Evolutionary conservation across 2,888 invertebrate genomes (phyloP).

Genomic region (Cylloceria caligata): DNA sequence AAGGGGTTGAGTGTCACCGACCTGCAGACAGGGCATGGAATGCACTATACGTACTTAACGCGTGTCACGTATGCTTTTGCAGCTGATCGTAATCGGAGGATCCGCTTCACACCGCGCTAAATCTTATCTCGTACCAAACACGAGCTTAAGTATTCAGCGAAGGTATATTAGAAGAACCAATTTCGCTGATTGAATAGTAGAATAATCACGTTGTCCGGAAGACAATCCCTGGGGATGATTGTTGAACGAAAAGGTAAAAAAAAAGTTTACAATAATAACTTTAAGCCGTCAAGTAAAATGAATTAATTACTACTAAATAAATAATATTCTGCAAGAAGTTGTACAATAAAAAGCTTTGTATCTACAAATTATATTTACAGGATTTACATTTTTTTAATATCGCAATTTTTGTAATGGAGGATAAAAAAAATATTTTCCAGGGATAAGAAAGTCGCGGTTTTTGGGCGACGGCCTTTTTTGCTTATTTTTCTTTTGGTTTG

Average conservation of each 20-base stretch:
- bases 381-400: too few relatives aligned
- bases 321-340: background rate
- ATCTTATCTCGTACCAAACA: background rate
- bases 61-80: background rate
- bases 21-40: too few relatives aligned
- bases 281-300: background rate
- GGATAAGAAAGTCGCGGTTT: too few relatives aligned
- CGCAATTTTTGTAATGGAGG: too few relatives aligned
- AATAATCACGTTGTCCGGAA: background rate
- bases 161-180: conserved; percentile 5
- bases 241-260: background rate
- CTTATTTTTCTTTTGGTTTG: too few relatives aligned
- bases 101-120: background rate
- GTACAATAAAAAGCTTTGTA: background rate
- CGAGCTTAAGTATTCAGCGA: background rate
- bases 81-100: background rate
- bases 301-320: background rate
- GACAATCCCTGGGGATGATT: background rate
- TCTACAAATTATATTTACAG: too few relatives aligned
- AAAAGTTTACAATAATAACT: background rate
- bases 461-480: too few relatives aligned
- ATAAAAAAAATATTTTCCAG: background rate
- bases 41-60: too few relatives aligned
- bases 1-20: too few relatives aligned
- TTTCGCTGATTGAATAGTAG: background rate